Base-by-base conservation (phyloP, 2,113 vertebrate genomes). In the Poeciliopsis retropinna region DNA sequence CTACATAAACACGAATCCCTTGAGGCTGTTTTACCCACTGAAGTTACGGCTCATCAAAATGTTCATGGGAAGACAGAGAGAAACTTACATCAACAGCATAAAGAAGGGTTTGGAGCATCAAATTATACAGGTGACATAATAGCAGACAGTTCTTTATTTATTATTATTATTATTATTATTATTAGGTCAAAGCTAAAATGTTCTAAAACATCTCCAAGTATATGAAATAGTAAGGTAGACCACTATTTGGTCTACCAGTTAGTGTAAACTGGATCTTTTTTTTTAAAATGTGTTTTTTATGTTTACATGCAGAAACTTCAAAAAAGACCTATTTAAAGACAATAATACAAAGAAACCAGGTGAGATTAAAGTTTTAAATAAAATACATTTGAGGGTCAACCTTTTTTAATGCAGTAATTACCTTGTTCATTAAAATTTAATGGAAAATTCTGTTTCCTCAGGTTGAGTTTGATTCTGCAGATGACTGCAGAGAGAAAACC, bases 401-500 rank as follows among this genome's bases (percentile, higher is more conserved):
- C 2, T 63, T 31, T 63, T 19, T 5, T 31, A 31, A 31, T 4
- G 17, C 3, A 63, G 29, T 39, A 2, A n/a, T 25, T 12, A 27
- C 34, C 17, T 31, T 8, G 0, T 19, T 65, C 2, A 57, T n/a
- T 15, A 25, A 65, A 67, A 34, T 12, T 37, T 9, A 7, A 13
- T 30, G 27, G 60, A 15, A 13, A 19, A n/a, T 57, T 25, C 51
- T n/a, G 31, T 11, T 72, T 51, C 57, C 28, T 54, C 67, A 93
- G 91, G 83, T 80, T 6, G 69, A 73, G 37, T 65, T 70, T 30
- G 60, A 80, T 62, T 39, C 74, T 10, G 79, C 79, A 63, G 76
- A 84, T 60, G 73, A 44, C 4, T 70, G n/a, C 79, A 82, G 62
- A 60, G 75, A 87, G 19, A 84, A 76, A 41, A 81, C 78, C 1